Percentiles rank a stretch among this genome's conserved stretches.
phyloP scores from a whole-genome alignment of 2,888 invertebrate species.

The Sinohyriopsis cumingii region DNA sequence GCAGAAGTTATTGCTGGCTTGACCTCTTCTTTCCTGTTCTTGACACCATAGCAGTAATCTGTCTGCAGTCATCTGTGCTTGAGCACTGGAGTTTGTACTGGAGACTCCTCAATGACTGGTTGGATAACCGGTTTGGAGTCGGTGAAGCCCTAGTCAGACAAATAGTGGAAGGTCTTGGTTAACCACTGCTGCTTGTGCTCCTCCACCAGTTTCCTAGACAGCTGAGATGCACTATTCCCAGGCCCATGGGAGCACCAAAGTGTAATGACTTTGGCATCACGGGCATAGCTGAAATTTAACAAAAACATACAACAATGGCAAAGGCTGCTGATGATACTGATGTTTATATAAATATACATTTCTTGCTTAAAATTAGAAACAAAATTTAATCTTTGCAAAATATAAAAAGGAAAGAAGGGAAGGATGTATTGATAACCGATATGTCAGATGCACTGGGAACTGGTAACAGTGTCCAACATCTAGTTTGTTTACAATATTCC shows the following conservation, averaged over 20 bases:
- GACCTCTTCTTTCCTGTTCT: conserved; percentile 31
- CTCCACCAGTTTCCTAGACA: conserved; percentile 31
- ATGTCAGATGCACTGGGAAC: conserved; percentile 34
- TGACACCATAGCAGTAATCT: conserved; percentile 35
- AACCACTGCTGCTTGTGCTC: conserved; percentile 32
- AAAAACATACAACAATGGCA: neutral
- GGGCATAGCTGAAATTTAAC: conserved; percentile 24
- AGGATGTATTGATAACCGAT: conserved; percentile 9
- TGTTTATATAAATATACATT: no score
- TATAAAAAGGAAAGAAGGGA: neutral
- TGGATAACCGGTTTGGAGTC: neutral
- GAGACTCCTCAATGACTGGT: conserved; percentile 11
- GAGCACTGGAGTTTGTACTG: conserved; percentile 17
- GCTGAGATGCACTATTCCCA: conserved; percentile 37
- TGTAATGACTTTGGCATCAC: conserved; percentile 31
- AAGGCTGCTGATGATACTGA: no score
- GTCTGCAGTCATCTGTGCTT: conserved; percentile 15
- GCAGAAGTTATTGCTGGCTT: conserved; percentile 42
- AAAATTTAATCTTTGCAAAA: no score
- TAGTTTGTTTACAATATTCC: conserved; percentile 28
- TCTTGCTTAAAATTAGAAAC: no score
- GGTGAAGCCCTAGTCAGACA: conserved; percentile 24
- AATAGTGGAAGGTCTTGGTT: conserved; percentile 21
- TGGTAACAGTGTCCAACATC: conserved; percentile 23
- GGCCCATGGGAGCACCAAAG: conserved; percentile 28